Percentiles rank a stretch among this genome's conserved stretches.
phyloP scores from a whole-genome alignment of 2,797 vertebrate genomes.

The Parauchenoglanis ngamensis region DNA sequence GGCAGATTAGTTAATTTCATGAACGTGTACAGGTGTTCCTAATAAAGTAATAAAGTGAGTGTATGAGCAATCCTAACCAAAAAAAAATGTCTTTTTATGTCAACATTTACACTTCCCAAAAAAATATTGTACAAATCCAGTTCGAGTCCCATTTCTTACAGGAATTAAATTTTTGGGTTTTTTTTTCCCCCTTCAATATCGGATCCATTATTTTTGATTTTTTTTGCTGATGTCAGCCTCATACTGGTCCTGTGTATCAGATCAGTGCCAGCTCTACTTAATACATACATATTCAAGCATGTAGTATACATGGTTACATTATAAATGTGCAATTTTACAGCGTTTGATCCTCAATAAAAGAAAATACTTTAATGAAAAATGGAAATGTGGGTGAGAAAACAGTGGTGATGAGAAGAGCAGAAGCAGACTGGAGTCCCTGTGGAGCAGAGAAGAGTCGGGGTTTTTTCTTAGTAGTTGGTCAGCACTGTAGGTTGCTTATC shows the following conservation, averaged over 20 bases:
- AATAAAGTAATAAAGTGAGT: too few relatives aligned
- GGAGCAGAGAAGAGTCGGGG: neutral
- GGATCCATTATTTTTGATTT: too few relatives aligned
- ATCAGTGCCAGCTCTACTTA: neutral
- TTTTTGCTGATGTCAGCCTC: neutral
- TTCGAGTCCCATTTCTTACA: neutral
- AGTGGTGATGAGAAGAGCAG: neutral
- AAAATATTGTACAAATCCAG: neutral
- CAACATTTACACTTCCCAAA: neutral
- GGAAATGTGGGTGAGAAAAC: constrained; percentile 17
- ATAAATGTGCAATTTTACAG: neutral
- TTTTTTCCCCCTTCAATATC: neutral
- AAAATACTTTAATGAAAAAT: neutral
- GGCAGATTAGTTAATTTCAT: too few relatives aligned
- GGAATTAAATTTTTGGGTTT: neutral
- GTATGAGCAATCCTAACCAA: neutral
- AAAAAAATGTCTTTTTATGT: neutral
- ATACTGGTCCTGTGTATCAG: neutral
- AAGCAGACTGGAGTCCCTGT: neutral
- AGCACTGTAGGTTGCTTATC: constrained; percentile 31
- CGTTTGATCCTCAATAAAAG: neutral
- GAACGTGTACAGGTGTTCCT: too few relatives aligned
- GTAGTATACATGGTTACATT: neutral
- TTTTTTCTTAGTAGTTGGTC: constrained; percentile 59
- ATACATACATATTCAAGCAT: neutral